phyloP scores from a whole-genome alignment of 2,888 invertebrate genomes.

The Calephelis perditalis region DNA sequence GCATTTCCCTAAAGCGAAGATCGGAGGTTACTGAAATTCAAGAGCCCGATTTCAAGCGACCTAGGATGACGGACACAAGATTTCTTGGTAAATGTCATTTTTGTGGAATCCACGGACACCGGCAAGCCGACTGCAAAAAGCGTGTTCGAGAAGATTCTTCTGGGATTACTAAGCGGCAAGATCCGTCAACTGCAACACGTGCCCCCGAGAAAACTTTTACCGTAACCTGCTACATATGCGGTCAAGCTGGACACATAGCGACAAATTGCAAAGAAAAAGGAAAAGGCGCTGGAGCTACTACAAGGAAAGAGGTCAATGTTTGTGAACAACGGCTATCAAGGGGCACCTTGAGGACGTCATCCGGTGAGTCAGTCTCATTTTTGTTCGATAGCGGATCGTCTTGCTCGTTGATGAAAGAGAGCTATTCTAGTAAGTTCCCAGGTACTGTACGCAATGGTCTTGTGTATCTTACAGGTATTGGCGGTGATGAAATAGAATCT shows the following conservation, averaged over 20 bases:
- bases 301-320: neutral
- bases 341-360: constrained; percentile 13
- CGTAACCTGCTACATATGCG: neutral
- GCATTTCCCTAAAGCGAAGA: neutral
- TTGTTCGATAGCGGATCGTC: too few species aligned
- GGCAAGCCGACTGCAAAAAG: constrained; percentile 1
- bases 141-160: constrained; percentile 3
- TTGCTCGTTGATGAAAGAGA: neutral
- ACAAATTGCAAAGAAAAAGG: too few species aligned
- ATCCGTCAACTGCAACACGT: constrained; percentile 2
- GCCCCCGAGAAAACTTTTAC: constrained; percentile 11
- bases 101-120: constrained; percentile 8
- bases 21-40: neutral
- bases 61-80: neutral
- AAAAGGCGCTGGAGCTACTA: neutral
- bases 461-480: too few species aligned
- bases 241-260: too few species aligned
- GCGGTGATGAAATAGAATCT: too few species aligned
- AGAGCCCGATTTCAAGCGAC: neutral
- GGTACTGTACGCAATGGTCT: too few species aligned
- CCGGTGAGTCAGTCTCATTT: too few species aligned
- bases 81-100: constrained; percentile 8
- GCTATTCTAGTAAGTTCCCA: too few species aligned
- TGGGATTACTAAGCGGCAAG: neutral
- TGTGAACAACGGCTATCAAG: constrained; percentile 13